These are phyloP conservation scores for Pachycephus smyrnensis DNA, from an alignment of 2,888 invertebrate species.

Conservation along the genomic window DNA sequence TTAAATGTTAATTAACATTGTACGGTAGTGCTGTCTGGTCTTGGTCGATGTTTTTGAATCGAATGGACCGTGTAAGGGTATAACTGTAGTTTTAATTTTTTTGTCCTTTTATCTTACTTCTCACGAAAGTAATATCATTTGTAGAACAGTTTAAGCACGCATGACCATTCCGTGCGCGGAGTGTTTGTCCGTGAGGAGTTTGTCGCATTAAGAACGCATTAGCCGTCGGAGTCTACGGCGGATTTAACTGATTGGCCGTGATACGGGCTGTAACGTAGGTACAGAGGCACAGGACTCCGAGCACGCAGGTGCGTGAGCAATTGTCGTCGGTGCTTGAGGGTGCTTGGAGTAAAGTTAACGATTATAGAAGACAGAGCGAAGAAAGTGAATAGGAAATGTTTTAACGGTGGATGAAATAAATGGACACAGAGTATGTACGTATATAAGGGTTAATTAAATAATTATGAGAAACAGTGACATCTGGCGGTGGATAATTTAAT, in stretches of 20 bases:
- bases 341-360: no score
- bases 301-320: background rate
- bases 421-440: no score
- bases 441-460: no score
- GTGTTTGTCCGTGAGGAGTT: slow-evolving; percentile 21
- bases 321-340: background rate
- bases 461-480: no score
- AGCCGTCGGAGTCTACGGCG: slow-evolving; percentile 51
- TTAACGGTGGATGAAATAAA: no score
- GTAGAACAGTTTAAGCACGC: slow-evolving; percentile 42
- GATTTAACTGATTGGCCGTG: slow-evolving; percentile 56
- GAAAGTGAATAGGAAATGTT: no score
- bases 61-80: no score
- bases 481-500: no score
- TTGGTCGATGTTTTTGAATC: no score
- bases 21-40: no score
- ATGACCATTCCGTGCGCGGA: background rate
- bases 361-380: no score
- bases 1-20: no score
- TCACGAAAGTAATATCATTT: slow-evolving; percentile 16
- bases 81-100: background rate
- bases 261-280: slow-evolving; percentile 37
- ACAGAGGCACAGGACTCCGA: background rate
- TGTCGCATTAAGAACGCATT: slow-evolving; percentile 61
- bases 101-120: slow-evolving; percentile 1